A percentile compares a stretch with the other conserved stretches of the same genome.
phyloP scores from a whole-genome alignment of 2,888 invertebrate species.

The Drosophila histrio region DNA sequence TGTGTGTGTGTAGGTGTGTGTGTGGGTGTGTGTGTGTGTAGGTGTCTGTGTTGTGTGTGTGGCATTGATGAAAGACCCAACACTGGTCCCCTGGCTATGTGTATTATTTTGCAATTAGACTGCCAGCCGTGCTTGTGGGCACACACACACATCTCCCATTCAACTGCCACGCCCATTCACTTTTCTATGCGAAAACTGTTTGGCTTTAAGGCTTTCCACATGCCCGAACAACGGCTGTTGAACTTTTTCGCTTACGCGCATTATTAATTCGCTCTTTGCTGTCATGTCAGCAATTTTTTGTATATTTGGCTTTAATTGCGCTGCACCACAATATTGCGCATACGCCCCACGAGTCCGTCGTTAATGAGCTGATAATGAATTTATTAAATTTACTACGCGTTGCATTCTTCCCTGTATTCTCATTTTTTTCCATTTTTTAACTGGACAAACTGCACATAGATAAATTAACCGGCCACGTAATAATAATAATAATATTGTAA shows the following conservation, averaged over 20 bases:
- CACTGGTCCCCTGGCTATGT: constrained; percentile 41
- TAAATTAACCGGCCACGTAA: constrained; percentile 49
- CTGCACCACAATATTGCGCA: constrained; percentile 43
- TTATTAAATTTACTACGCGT: constrained; percentile 74
- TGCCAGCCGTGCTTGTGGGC: constrained; percentile 31
- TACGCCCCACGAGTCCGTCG: constrained; percentile 41
- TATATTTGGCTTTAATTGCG: constrained; percentile 51
- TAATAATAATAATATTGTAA: constrained; percentile 47
- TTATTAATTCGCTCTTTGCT: constrained; percentile 49
- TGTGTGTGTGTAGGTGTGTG: constrained; percentile 1
- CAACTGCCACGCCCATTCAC: constrained; percentile 32
- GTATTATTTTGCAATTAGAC: constrained; percentile 78
- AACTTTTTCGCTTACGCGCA: constrained; percentile 47
- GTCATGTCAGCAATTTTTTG: constrained; percentile 37
- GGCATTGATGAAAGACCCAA: constrained; percentile 74
- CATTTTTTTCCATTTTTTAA: constrained; percentile 18
- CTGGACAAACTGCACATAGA: constrained; percentile 48
- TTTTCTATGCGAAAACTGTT: constrained; percentile 27
- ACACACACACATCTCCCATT: constrained; percentile 7
- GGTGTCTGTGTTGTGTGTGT: constrained; percentile 22
- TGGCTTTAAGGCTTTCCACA: constrained; percentile 54
- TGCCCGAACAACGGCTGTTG: constrained; percentile 12
- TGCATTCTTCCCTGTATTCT: constrained; percentile 9
- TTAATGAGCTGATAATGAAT: constrained; percentile 80
- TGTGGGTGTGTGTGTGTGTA: neutral